A percentile compares a stretch with the other conserved stretches of the same genome.
phyloP scores from a whole-genome alignment of 2,888 invertebrate species.

The Scelioninae gen. 2 region DNA sequence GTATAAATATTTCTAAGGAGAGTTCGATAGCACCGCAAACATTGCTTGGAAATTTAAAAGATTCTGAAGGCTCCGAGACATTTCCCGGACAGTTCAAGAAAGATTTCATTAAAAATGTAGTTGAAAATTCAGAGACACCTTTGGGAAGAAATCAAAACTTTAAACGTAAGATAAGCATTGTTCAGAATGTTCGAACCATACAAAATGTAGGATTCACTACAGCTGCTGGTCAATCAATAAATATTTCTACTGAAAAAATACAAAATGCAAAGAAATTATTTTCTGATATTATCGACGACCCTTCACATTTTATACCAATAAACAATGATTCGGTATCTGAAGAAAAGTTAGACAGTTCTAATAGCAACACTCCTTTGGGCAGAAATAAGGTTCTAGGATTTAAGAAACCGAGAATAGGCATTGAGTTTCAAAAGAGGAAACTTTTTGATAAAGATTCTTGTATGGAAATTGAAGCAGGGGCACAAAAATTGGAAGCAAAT shows the following conservation, averaged over 20 bases:
- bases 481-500: slow-evolving; percentile 65
- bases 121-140: background rate
- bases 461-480: slow-evolving; percentile 61
- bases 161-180: too few species aligned
- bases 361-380: slow-evolving; percentile 63
- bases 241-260: slow-evolving; percentile 62
- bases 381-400: slow-evolving; percentile 49
- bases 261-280: slow-evolving; percentile 49
- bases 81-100: background rate
- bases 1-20: slow-evolving; percentile 64
- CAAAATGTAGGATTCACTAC: slow-evolving; percentile 71
- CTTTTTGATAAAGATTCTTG: slow-evolving; percentile 61
- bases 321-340: background rate
- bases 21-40: too few species aligned
- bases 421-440: slow-evolving; percentile 64
- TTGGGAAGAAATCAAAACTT: background rate
- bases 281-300: background rate
- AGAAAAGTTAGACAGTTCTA: slow-evolving; percentile 60
- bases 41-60: too few species aligned
- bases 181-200: too few species aligned
- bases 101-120: background rate
- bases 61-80: background rate
- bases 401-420: slow-evolving; percentile 65
- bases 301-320: background rate
- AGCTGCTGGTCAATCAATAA: slow-evolving; percentile 66